These are phyloP conservation scores for Pimephales promelas DNA, from an alignment of 2,113 vertebrate species.

Conservation along the genomic window DNA sequence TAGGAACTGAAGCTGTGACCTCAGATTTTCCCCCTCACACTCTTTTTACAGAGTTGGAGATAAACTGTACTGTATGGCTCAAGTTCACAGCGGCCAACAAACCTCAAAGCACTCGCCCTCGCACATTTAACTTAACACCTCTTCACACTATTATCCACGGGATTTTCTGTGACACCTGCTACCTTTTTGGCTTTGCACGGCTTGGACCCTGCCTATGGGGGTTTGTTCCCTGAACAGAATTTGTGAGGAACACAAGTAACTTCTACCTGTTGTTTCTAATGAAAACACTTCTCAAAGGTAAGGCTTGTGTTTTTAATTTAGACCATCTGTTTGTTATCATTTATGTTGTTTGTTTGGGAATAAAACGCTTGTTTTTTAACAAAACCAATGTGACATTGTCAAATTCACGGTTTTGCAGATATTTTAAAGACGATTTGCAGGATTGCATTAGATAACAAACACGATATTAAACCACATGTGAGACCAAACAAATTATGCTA, in stretches of 20 bases:
- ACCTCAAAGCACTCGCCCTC: background rate
- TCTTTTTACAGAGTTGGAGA: conserved; percentile 48
- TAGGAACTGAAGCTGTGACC: conserved; percentile 44
- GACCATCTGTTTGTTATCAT: background rate
- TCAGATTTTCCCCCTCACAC: conserved; percentile 33
- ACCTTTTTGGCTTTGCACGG: conserved; percentile 6
- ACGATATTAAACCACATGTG: background rate
- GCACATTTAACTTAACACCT: conserved; percentile 3
- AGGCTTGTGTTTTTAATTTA: background rate
- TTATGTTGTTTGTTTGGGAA: background rate
- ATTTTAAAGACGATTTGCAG: background rate
- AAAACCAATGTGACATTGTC: background rate
- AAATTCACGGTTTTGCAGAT: background rate
- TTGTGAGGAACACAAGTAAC: conserved; percentile 15
- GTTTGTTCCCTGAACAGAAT: conserved; percentile 11
- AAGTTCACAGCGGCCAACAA: conserved; percentile 9
- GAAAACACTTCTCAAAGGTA: conserved; percentile 18
- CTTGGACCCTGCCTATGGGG: conserved; percentile 11
- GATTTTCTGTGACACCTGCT: conserved; percentile 41
- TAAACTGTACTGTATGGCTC: conserved; percentile 18
- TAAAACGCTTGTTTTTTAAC: background rate
- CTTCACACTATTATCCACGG: conserved; percentile 5
- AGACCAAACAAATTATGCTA: background rate
- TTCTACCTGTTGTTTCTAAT: background rate
- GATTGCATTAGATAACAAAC: background rate